Conservation (phyloP, 37 sponge, comb jelly and placozoan genomes). For the Spongilla lacustris region DNA sequence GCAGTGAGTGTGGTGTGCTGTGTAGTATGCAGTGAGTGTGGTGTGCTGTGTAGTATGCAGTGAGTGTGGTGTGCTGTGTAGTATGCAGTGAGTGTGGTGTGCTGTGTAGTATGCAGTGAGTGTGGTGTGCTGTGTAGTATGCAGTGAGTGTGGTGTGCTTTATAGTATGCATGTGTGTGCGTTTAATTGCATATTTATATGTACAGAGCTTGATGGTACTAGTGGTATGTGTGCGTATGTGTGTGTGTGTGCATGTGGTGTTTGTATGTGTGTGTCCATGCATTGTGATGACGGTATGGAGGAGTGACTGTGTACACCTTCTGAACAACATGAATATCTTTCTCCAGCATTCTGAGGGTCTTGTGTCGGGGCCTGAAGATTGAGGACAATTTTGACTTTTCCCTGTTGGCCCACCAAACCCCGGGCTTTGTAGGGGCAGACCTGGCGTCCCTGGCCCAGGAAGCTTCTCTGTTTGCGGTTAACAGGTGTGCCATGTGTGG, state of each 20-base stretch:
- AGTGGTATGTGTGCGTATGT: background rate
- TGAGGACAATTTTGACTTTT: slow-evolving; percentile 63
- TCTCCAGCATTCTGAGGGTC: slow-evolving; percentile 79
- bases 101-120: background rate
- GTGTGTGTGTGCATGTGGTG: background rate
- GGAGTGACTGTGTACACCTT: too few relatives aligned
- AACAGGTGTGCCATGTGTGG: slow-evolving; percentile 35
- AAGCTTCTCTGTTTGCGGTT: slow-evolving; percentile 81
- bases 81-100: slow-evolving; percentile 66
- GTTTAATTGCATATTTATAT: background rate
- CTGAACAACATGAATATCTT: background rate
- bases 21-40: slow-evolving; percentile 59
- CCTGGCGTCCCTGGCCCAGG: slow-evolving; percentile 75
- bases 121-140: too few relatives aligned
- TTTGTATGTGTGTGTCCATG: too few relatives aligned
- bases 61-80: slow-evolving; percentile 20
- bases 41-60: slow-evolving; percentile 57
- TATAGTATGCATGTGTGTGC: too few relatives aligned
- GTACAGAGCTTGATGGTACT: background rate
- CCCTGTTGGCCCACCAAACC: slow-evolving; percentile 68
- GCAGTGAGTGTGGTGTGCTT: too few relatives aligned
- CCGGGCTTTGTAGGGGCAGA: slow-evolving; percentile 96
- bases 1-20: too few relatives aligned
- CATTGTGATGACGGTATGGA: too few relatives aligned
- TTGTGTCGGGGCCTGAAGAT: slow-evolving; percentile 74